These are phyloP conservation scores for Euplagia quadripunctaria DNA, from an alignment of 2,888 invertebrate genomes.

Conservation along the genomic window DNA sequence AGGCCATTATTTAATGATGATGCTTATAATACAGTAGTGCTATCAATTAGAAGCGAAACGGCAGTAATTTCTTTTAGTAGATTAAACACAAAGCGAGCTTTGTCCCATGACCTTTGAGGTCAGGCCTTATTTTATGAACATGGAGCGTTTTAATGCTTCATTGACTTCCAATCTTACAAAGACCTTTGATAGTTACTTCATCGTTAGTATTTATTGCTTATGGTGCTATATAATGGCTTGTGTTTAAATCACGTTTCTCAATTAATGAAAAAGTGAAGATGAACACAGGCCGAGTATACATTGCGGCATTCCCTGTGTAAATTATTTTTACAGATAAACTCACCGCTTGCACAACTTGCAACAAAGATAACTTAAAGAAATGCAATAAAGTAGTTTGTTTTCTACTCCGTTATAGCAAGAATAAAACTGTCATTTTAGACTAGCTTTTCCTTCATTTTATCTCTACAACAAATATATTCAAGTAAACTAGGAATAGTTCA, in stretches of 20 bases:
- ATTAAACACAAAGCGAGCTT: conserved; percentile 56
- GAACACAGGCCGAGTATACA: neutral
- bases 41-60: conserved; percentile 70
- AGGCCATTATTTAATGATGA: conserved; percentile 68
- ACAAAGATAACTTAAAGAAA: neutral
- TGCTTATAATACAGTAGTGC: conserved; percentile 67
- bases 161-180: neutral
- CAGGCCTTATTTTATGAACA: conserved; percentile 43
- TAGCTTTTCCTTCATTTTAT: neutral
- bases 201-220: neutral
- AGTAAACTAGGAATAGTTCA: neutral
- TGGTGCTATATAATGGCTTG: too few relatives aligned
- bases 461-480: neutral
- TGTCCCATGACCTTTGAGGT: conserved; percentile 60
- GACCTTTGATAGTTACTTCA: neutral
- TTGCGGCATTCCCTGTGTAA: neutral
- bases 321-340: neutral
- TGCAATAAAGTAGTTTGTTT: neutral
- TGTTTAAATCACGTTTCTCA: neutral
- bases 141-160: conserved; percentile 38
- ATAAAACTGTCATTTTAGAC: neutral
- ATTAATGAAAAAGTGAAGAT: neutral
- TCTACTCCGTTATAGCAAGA: neutral
- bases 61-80: conserved; percentile 67
- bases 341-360: too few relatives aligned